Conservation (phyloP, 1,140 invertebrate genomes). For the Bombus pyrosoma region DNA sequence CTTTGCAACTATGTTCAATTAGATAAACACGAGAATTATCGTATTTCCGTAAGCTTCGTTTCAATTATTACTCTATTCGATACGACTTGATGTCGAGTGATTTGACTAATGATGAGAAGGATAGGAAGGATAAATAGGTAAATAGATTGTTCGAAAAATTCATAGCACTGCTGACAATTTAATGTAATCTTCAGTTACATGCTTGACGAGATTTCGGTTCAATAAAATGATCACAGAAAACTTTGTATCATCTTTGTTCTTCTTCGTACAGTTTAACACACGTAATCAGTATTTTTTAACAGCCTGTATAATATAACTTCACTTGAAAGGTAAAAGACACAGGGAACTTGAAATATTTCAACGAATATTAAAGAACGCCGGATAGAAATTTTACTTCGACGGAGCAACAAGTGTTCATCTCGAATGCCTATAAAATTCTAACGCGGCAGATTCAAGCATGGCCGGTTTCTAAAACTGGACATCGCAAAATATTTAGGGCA, state of each 20-base stretch:
- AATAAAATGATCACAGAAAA: no score
- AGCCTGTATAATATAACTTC: no score
- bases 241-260: no score
- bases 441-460: neutral
- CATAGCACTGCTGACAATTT: no score
- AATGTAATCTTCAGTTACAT: neutral
- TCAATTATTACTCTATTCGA: neutral
- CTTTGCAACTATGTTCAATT: no score
- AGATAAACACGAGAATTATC: neutral
- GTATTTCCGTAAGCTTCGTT: neutral
- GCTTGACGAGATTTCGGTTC: neutral
- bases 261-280: no score
- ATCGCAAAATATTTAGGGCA: constrained; percentile 25
- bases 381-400: neutral
- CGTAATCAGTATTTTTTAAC: no score
- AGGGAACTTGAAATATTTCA: no score
- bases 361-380: no score
- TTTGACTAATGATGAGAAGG: neutral
- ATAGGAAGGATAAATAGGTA: neutral
- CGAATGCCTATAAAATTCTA: neutral
- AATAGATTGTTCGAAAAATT: no score
- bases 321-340: no score
- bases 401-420: neutral
- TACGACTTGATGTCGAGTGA: neutral
- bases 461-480: neutral